A percentile compares a stretch with the other conserved stretches of the same genome.
These are phyloP conservation scores for Dendropsophus ebraccatus DNA, from an alignment of 2,113 vertebrate genomes.

Conservation along the genomic window DNA sequence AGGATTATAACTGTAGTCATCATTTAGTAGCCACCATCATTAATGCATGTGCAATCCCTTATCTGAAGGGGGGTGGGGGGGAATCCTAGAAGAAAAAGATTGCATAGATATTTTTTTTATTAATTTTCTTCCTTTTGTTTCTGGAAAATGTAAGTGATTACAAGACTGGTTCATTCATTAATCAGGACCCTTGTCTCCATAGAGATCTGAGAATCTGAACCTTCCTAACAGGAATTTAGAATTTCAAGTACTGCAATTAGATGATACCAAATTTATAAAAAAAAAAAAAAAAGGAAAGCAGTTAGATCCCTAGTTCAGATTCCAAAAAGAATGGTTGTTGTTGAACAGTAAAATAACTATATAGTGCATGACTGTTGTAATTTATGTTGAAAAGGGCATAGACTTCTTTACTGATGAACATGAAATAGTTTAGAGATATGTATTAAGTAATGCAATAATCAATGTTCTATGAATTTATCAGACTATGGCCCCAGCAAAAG, in stretches of 20 bases:
- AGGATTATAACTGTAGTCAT: background rate
- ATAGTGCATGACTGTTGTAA: background rate
- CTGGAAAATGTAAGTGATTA: constrained; percentile 47
- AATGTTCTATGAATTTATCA: no score
- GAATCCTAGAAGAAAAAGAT: background rate
- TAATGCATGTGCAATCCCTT: background rate
- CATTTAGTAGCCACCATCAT: background rate
- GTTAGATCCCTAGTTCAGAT: background rate
- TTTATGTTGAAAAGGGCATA: background rate
- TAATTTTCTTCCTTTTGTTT: background rate
- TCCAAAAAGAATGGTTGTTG: background rate
- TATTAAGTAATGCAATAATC: no score
- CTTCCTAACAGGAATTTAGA: constrained; percentile 2
- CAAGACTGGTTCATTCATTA: background rate
- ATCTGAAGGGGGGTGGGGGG: no score
- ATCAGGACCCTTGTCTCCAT: constrained; percentile 44
- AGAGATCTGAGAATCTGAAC: constrained; percentile 1
- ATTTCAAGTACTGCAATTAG: background rate
- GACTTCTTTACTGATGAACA: background rate
- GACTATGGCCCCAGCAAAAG: no score
- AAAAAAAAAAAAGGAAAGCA: no score
- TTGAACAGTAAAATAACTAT: background rate
- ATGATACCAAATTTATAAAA: background rate
- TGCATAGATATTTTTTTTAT: background rate
- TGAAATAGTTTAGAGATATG: background rate